Evolutionary conservation across 2,888 invertebrate species (phyloP).

Genomic region (Drosophila eohydei): DNA sequence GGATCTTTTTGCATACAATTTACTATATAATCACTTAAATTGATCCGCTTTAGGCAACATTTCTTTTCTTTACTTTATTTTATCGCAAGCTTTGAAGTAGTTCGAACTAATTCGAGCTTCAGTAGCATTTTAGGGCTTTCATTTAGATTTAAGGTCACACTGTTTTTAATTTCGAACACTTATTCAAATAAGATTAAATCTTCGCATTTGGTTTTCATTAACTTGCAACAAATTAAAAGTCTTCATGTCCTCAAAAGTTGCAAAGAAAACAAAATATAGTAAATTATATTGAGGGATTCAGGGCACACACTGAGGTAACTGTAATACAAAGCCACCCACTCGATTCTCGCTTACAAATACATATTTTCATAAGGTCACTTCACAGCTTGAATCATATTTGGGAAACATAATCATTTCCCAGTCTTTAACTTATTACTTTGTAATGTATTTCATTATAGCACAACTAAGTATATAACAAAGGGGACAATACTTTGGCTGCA

Average conservation of each 20-base stretch:
- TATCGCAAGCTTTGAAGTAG: neutral
- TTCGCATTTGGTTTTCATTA: neutral
- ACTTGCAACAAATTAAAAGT: neutral
- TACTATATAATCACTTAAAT: neutral
- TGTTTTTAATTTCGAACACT: neutral
- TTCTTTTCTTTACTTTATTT: neutral
- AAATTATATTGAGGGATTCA: neutral
- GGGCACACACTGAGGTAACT: neutral
- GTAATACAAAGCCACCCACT: neutral
- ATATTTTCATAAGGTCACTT: neutral
- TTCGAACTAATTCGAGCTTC: neutral
- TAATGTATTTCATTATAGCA: neutral
- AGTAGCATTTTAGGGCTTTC: no score
- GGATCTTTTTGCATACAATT: neutral
- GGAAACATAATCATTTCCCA: neutral
- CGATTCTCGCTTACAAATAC: neutral
- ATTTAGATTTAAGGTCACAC: neutral
- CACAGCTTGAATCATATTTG: conserved; percentile 1
- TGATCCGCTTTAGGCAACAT: neutral
- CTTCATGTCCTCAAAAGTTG: neutral
- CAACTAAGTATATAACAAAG: neutral
- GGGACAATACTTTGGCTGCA: neutral
- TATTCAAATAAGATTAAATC: neutral
- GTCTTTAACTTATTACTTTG: neutral
- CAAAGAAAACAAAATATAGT: neutral